Percentiles rank a stretch among this genome's conserved stretches.
These are phyloP conservation scores for Malacoraja senta DNA, from an alignment of 2,797 vertebrate species.

Conservation along the genomic window DNA sequence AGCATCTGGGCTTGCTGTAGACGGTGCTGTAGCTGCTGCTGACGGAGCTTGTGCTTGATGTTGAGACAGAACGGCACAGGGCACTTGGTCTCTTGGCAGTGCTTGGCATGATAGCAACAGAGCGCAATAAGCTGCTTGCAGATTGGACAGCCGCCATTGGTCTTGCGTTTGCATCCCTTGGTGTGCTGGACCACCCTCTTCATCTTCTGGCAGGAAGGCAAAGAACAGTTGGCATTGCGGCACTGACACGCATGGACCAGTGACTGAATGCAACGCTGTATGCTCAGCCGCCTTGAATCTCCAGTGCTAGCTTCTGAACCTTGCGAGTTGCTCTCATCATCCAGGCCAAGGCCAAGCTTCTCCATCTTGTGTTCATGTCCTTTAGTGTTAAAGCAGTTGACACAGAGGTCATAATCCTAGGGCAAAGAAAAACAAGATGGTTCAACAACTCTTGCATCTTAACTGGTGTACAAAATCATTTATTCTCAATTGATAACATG, in stretches of 20 bases:
- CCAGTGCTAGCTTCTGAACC: constrained; percentile 80
- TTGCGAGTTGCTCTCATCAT: constrained; percentile 87
- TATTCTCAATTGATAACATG: neutral
- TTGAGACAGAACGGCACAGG: constrained; percentile 97
- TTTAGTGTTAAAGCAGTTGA: constrained; percentile 94
- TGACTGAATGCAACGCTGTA: constrained; percentile 96
- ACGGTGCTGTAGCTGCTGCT: constrained; percentile 91
- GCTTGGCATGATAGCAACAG: constrained; percentile 96
- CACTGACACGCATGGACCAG: constrained; percentile 95
- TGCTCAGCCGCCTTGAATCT: constrained; percentile 90
- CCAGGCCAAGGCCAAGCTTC: constrained; percentile 86
- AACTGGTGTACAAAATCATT: neutral
- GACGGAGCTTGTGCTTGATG: constrained; percentile 96
- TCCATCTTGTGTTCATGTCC: constrained; percentile 98
- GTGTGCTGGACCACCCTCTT: constrained; percentile 96
- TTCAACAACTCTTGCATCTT: neutral
- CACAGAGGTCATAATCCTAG: constrained; percentile 95
- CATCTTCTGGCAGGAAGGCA: constrained; percentile 98
- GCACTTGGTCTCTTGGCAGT: constrained; percentile 98
- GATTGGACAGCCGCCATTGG: constrained; percentile 90
- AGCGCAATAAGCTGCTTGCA: constrained; percentile 97
- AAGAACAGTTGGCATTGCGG: constrained; percentile 92
- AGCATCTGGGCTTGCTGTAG: constrained; percentile 97
- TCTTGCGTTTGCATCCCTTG: constrained; percentile 95
- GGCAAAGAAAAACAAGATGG: neutral